Percentiles rank a stretch among this genome's conserved stretches.
phyloP scores from a whole-genome alignment of 64 coral and sea anemone species.

The Trachythela sp. region DNA sequence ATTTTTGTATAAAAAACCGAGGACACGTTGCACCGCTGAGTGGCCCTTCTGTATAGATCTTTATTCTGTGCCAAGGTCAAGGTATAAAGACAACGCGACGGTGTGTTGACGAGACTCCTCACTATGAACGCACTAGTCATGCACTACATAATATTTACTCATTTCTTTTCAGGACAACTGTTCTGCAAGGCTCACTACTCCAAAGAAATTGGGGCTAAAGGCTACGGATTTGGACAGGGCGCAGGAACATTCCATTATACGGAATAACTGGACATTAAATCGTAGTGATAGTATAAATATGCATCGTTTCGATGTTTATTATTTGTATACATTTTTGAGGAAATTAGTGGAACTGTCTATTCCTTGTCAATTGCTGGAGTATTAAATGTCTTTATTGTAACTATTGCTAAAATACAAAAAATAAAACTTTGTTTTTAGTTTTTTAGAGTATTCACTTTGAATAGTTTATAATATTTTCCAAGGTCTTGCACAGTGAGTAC shows the following conservation, averaged over 20 bases:
- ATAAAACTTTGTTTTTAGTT: not conserved
- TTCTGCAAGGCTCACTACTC: not conserved
- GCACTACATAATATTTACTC: not conserved
- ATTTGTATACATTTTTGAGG: not conserved
- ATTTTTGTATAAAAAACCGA: too few relatives aligned
- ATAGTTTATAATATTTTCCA: too few relatives aligned
- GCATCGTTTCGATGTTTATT: not conserved
- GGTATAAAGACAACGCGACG: too few relatives aligned
- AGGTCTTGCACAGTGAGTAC: too few relatives aligned
- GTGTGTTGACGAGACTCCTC: too few relatives aligned
- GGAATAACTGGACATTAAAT: not conserved
- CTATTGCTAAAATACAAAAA: not conserved
- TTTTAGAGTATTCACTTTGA: not conserved
- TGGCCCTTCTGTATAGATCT: too few relatives aligned
- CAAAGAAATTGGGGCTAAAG: not conserved
- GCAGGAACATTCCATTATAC: constrained; percentile 1
- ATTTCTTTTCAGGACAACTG: not conserved
- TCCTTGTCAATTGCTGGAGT: not conserved
- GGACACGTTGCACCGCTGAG: too few relatives aligned
- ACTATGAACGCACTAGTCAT: too few relatives aligned
- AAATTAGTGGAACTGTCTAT: not conserved
- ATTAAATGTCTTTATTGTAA: not conserved
- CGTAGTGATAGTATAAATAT: not conserved
- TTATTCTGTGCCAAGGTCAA: too few relatives aligned
- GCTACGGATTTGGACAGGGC: not conserved